These are phyloP conservation scores for Helicoverpa zea DNA, from an alignment of 1,140 invertebrate genomes.

Conservation along the genomic window DNA sequence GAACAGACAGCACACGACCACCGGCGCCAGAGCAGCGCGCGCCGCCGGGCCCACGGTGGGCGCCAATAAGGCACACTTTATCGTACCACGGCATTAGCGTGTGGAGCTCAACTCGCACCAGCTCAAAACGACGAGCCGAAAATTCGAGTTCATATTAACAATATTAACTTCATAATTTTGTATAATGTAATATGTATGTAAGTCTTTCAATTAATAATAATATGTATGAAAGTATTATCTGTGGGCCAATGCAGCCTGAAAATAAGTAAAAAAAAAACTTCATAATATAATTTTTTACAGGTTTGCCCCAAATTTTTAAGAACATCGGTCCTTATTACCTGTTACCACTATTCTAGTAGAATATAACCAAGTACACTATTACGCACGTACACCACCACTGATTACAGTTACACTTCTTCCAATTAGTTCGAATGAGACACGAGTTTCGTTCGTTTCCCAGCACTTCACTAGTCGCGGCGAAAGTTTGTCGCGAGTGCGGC, in stretches of 20 bases:
- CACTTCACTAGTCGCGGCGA: conserved; percentile 9
- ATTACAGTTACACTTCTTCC: conserved; percentile 6
- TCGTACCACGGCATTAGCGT: not conserved
- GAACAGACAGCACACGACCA: too few relatives aligned
- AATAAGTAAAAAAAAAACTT: too few relatives aligned
- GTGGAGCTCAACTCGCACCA: too few relatives aligned
- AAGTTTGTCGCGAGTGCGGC: conserved; percentile 17
- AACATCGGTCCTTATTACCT: conserved; percentile 1
- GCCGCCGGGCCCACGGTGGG: not conserved
- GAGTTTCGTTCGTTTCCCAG: not conserved
- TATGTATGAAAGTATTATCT: not conserved
- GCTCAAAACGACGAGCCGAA: too few relatives aligned
- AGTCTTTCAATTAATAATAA: not conserved
- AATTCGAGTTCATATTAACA: too few relatives aligned
- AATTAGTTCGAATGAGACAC: not conserved
- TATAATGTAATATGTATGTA: too few relatives aligned
- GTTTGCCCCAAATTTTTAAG: too few relatives aligned
- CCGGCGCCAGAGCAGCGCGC: too few relatives aligned
- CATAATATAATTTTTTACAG: too few relatives aligned
- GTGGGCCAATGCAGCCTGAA: too few relatives aligned
- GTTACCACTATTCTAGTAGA: not conserved
- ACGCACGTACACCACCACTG: conserved; percentile 10
- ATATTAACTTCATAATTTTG: too few relatives aligned
- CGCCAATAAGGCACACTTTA: conserved; percentile 1
- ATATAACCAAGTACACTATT: not conserved